phyloP scores from a whole-genome alignment of 2,113 vertebrate genomes.

The Mugil cephalus region DNA sequence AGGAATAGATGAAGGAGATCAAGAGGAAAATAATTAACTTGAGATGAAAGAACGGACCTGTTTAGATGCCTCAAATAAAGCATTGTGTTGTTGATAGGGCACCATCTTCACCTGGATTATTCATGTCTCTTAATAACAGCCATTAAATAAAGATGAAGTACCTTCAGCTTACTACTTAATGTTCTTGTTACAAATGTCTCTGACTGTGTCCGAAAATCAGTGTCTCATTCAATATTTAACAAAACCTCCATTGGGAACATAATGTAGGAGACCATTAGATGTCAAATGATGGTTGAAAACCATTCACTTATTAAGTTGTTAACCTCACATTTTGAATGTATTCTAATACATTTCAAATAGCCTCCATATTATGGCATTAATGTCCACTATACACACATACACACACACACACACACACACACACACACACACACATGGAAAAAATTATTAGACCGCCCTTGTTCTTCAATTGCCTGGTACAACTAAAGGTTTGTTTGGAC shows the following conservation, averaged over 20 bases:
- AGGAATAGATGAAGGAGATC: conserved; percentile 15
- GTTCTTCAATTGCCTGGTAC: too few relatives aligned
- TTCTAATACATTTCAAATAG: too few relatives aligned
- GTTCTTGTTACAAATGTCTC: conserved; percentile 8
- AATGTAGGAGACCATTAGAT: background rate
- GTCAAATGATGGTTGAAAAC: too few relatives aligned
- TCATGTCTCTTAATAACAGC: conserved; percentile 47
- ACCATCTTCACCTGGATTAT: conserved; percentile 50
- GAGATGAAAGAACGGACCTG: conserved; percentile 16
- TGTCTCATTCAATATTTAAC: conserved; percentile 25
- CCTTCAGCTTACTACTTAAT: conserved; percentile 6
- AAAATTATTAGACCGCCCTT: too few relatives aligned
- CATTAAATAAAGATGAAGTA: conserved; percentile 57
- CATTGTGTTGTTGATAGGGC: conserved; percentile 1
- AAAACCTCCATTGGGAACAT: background rate
- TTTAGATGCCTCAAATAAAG: conserved; percentile 2
- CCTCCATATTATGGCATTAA: too few relatives aligned
- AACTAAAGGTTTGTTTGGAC: too few relatives aligned
- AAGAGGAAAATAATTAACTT: conserved; percentile 18
- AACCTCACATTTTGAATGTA: too few relatives aligned
- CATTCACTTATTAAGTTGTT: too few relatives aligned
- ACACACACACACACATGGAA: too few relatives aligned
- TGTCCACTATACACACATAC: too few relatives aligned
- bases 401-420: too few relatives aligned
- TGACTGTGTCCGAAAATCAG: too few relatives aligned